Evolutionary conservation across 2,797 vertebrate species (phyloP).

Genomic region (Prunella strophiata): DNA sequence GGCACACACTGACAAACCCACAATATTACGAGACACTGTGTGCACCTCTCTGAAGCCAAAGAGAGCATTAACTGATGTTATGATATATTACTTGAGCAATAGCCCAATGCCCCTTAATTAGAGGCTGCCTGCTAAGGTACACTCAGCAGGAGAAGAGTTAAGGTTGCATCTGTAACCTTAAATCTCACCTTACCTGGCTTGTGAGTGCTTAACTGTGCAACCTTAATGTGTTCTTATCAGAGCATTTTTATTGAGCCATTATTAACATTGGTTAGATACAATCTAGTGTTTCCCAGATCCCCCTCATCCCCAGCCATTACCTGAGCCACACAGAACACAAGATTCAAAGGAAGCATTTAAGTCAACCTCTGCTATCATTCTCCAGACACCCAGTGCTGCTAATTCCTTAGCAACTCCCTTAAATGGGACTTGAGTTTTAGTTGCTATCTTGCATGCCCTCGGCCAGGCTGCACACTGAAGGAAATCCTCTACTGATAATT

Average conservation of each 20-base stretch:
- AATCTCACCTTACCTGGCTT: slow-evolving; percentile 48
- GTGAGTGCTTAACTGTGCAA: slow-evolving; percentile 13
- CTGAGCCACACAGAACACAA: not conserved
- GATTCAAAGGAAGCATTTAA: slow-evolving; percentile 33
- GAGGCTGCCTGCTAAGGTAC: slow-evolving; percentile 29
- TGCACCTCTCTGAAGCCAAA: not conserved
- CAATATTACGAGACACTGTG: not conserved
- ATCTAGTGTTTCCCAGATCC: slow-evolving; percentile 34
- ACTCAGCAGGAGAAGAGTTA: slow-evolving; percentile 59
- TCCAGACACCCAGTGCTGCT: not conserved
- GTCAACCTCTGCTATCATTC: not conserved
- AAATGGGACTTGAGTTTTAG: slow-evolving; percentile 4
- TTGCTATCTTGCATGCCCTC: slow-evolving; percentile 17
- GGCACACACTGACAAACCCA: not conserved
- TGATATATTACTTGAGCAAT: slow-evolving; percentile 2
- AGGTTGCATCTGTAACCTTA: slow-evolving; percentile 54
- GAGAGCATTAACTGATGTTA: not conserved
- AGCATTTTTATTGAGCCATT: slow-evolving; percentile 56
- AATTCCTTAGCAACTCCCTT: slow-evolving; percentile 16
- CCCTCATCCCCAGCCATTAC: not conserved
- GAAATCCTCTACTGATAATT: slow-evolving; percentile 60
- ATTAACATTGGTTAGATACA: slow-evolving; percentile 49
- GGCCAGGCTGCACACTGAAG: not conserved
- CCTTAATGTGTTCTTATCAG: slow-evolving; percentile 54
- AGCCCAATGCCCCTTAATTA: slow-evolving; percentile 50